Conservation (phyloP, 2,888 invertebrate genomes). For the Eurytoma californica region DNA sequence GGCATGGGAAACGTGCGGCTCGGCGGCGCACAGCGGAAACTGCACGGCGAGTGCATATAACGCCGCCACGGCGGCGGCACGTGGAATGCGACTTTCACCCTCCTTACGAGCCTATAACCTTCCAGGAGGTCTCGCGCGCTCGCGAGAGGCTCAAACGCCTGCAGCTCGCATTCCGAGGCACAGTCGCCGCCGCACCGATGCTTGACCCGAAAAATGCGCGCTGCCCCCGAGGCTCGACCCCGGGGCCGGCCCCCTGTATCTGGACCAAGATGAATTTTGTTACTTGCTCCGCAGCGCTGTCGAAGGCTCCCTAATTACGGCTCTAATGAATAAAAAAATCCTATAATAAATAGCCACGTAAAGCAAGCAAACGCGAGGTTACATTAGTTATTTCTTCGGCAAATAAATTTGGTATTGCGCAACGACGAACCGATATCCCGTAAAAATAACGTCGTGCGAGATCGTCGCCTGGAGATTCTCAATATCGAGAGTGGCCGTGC, state of each 20-base stretch:
- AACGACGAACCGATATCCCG: no score
- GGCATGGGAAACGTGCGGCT: constrained; percentile 30
- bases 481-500: neutral
- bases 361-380: no score
- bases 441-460: neutral
- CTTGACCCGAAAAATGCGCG: constrained; percentile 46
- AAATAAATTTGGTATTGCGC: no score
- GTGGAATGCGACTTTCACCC: constrained; percentile 57
- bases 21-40: constrained; percentile 25
- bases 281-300: no score
- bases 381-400: no score
- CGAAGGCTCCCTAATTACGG: no score
- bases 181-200: neutral
- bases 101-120: constrained; percentile 49
- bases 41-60: constrained; percentile 6
- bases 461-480: neutral
- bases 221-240: neutral
- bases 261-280: no score
- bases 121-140: constrained; percentile 49
- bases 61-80: constrained; percentile 3
- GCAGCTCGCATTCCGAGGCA: constrained; percentile 28
- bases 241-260: neutral
- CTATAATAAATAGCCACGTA: no score
- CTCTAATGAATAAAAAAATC: no score
- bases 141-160: constrained; percentile 12